These are phyloP conservation scores for Drosophila quinaria DNA, from an alignment of 2,888 invertebrate genomes.

Conservation along the genomic window DNA sequence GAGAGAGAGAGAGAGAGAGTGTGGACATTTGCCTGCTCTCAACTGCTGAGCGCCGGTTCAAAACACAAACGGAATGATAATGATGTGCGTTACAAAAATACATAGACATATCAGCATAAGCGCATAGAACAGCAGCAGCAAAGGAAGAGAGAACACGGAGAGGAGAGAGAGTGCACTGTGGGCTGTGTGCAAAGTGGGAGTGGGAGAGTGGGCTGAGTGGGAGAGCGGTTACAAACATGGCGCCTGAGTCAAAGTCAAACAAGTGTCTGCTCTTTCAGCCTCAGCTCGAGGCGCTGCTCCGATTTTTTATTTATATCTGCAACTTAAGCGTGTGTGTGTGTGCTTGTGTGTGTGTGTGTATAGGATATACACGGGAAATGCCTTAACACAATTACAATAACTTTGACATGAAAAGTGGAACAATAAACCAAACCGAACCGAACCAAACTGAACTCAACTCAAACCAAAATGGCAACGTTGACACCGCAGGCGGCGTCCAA, in stretches of 20 bases:
- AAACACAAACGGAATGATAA: conserved; percentile 84
- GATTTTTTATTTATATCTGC: conserved; percentile 69
- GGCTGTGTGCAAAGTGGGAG: not conserved
- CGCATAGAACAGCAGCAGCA: not conserved
- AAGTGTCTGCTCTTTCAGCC: conserved; percentile 62
- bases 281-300: conserved; percentile 26
- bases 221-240: conserved; percentile 53
- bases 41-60: conserved; percentile 76
- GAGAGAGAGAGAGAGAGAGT: conserved; percentile 3
- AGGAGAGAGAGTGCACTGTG: not conserved
- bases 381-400: conserved; percentile 82
- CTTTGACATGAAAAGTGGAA: conserved; percentile 82
- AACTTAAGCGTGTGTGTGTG: conserved; percentile 15
- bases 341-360: conserved; percentile 34
- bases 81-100: conserved; percentile 81
- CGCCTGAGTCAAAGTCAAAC: conserved; percentile 73
- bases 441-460: conserved; percentile 48
- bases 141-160: conserved; percentile 7
- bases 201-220: not conserved
- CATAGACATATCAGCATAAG: conserved; percentile 45
- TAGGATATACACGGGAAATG: conserved; percentile 79
- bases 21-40: conserved; percentile 38
- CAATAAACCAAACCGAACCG: conserved; percentile 76
- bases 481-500: conserved; percentile 71
- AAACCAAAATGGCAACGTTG: conserved; percentile 57